Evolutionary conservation across 1,140 invertebrate species (phyloP).

Genomic region (Coptotermes formosanus): DNA sequence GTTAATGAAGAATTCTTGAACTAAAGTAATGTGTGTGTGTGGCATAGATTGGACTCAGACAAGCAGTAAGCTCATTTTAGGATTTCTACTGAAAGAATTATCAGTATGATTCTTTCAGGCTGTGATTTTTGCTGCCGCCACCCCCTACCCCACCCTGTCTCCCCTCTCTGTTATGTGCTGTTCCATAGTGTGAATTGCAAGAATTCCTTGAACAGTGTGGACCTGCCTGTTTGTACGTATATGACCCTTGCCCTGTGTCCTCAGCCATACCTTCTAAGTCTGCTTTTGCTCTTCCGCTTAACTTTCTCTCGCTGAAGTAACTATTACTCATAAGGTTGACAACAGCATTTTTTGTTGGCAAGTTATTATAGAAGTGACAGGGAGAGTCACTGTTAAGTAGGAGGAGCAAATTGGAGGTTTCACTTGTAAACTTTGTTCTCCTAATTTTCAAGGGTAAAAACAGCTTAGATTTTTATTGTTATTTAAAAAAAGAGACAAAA

Average conservation of each 20-base stretch:
- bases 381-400: neutral
- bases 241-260: neutral
- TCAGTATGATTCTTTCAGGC: too few species aligned
- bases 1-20: neutral
- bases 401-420: neutral
- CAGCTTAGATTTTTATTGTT: constrained; percentile 21
- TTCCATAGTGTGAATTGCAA: neutral
- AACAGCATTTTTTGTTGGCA: neutral
- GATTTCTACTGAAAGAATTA: neutral
- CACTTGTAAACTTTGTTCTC: neutral
- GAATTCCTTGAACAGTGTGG: neutral
- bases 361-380: neutral
- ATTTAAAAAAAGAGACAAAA: neutral
- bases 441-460: constrained; percentile 16
- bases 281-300: neutral
- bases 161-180: neutral
- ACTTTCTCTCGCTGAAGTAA: neutral
- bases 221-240: neutral
- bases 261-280: neutral
- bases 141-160: too few species aligned
- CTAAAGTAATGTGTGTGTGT: neutral
- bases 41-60: neutral
- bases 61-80: neutral
- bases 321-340: neutral
- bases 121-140: too few species aligned